These are phyloP conservation scores for Pollenia amentaria DNA, from an alignment of 2,888 invertebrate genomes.

Conservation along the genomic window DNA sequence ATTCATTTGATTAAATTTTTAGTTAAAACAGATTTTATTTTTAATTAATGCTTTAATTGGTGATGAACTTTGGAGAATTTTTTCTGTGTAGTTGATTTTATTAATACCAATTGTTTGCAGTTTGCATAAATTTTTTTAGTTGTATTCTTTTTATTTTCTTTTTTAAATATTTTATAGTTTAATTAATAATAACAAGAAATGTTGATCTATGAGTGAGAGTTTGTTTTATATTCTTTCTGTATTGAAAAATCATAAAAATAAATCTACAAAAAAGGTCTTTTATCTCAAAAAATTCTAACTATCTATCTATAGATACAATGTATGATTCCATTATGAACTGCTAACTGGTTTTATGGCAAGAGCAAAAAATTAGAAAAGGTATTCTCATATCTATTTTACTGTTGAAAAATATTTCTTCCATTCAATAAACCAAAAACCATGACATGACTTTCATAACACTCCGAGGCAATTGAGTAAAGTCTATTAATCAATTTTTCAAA, in stretches of 20 bases:
- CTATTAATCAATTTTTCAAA: background rate
- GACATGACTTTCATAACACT: constrained; percentile 19
- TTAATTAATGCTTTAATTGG: no score
- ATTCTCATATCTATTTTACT: constrained; percentile 12
- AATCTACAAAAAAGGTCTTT: background rate
- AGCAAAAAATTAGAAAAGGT: background rate
- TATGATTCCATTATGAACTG: constrained; percentile 36
- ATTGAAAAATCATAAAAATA: constrained; percentile 34
- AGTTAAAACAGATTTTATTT: no score
- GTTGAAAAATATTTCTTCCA: constrained; percentile 13
- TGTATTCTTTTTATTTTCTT: background rate
- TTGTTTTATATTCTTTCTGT: background rate
- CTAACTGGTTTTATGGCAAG: constrained; percentile 46
- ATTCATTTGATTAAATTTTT: no score
- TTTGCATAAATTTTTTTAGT: constrained; percentile 1
- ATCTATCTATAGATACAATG: background rate
- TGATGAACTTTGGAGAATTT: no score
- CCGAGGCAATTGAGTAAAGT: background rate
- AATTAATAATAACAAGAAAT: constrained; percentile 39
- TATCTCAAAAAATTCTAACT: background rate
- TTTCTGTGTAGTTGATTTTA: background rate
- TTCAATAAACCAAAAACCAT: constrained; percentile 41
- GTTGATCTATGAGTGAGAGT: constrained; percentile 1
- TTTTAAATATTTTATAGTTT: constrained; percentile 16
- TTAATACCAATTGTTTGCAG: background rate